Base-by-base conservation (phyloP, 2,113 vertebrate genomes). In the Clarias batrachus region DNA sequence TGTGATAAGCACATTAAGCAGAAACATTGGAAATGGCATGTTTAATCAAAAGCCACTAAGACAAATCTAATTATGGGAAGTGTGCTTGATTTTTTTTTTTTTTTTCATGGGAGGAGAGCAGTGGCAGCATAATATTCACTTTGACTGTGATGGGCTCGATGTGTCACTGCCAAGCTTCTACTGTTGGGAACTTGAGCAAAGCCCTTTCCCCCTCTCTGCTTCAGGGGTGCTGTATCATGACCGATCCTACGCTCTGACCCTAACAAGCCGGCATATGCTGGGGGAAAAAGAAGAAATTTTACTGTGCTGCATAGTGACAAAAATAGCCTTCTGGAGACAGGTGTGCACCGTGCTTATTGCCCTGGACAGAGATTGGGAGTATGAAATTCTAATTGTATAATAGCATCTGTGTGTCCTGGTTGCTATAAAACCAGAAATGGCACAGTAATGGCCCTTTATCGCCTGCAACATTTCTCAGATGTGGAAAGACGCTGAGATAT, bases 11-110 rank as follows among this genome's bases (percentile, higher is more conserved):
- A 76, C n/a, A 25, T 80, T 41, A 81, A 41, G 57, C 30, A 81
- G 57, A 62, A 57, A 62, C 41, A 23, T 33, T 59, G 10, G 13
- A 23, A 80, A 62, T 37, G 33, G 19, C 14, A 52, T 70, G 17
- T 57, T 80, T 68, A 80, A 57, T 80, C 62, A 80, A 56, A 54
- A 66, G n/a, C 48, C 33, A n/a, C 62, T 79, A n/a, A 79, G 4
- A 68, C 57, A 27, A 25, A 37, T 77, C 54, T 66, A 85, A 59
- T 57, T 63, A 56, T 25, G 33, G 27, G 57, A 27, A 37, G 13
- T 68, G 30, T 37, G 52, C 23, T 54, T 78, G 74, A 79, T 85
- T 60, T 63, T 48, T 33, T 33, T 60, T 63, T 48, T 33, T 33
- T 48, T 48, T 65, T 85, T 63, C 74, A 33, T 57, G n/a, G 60